Conservation (phyloP, 2,797 vertebrate genomes). For the Centroberyx gerrardi region DNA sequence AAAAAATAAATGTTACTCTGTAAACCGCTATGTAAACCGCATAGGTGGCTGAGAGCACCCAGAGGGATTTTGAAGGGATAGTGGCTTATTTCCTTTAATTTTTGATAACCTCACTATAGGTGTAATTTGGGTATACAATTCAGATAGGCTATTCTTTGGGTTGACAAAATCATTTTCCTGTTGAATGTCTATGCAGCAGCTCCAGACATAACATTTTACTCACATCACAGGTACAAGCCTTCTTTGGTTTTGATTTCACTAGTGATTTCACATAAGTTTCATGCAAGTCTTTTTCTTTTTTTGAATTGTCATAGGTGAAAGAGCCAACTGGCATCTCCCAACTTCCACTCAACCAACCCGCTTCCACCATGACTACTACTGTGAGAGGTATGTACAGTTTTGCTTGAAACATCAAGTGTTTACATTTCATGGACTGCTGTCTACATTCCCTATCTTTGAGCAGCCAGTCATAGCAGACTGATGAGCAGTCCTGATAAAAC, state of each 20-base stretch:
- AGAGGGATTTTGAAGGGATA: background rate
- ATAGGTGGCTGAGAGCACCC: background rate
- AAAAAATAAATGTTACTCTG: too few species aligned
- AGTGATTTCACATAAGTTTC: too few species aligned
- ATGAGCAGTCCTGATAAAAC: slow-evolving; percentile 2
- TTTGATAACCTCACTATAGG: background rate
- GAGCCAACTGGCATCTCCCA: background rate
- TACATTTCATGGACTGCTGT: background rate
- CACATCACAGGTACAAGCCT: too few species aligned
- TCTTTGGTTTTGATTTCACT: too few species aligned
- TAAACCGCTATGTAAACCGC: background rate
- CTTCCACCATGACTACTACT: slow-evolving; percentile 73
- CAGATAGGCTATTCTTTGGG: background rate
- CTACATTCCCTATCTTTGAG: background rate
- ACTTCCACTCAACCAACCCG: background rate
- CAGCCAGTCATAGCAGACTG: slow-evolving; percentile 3
- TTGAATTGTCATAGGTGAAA: slow-evolving; percentile 43
- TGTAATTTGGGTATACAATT: background rate
- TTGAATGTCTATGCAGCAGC: background rate
- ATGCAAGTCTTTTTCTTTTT: background rate
- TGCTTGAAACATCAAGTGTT: background rate
- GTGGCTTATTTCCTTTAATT: background rate
- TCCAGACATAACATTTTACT: background rate
- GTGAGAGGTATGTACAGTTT: slow-evolving; percentile 76
- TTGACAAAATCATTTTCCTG: background rate